Conservation (phyloP, 1,140 invertebrate species). For the Araneus ventricosus region DNA sequence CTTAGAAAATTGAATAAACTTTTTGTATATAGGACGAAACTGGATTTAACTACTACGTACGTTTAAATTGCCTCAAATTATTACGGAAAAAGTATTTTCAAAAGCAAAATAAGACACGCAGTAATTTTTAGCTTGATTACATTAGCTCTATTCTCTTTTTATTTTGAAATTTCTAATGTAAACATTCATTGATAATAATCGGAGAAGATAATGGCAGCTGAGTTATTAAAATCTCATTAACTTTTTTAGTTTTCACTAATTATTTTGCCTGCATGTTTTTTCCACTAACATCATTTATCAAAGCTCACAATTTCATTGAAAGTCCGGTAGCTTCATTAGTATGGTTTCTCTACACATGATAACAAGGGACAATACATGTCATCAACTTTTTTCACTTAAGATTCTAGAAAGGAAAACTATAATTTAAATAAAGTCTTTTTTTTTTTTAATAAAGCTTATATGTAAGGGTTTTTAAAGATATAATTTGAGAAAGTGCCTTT, state of each 20-base stretch:
- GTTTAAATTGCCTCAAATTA: neutral
- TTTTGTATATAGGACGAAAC: neutral
- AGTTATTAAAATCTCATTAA: slow-evolving; percentile 10
- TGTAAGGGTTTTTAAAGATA: neutral
- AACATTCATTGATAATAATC: neutral
- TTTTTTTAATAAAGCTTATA: neutral
- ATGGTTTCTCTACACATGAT: neutral
- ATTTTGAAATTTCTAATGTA: neutral
- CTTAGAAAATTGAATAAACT: neutral
- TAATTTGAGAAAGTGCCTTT: neutral
- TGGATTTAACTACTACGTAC: neutral
- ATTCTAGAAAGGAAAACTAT: neutral
- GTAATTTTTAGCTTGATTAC: neutral
- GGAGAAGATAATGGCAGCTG: neutral
- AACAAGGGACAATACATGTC: neutral
- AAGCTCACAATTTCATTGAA: neutral
- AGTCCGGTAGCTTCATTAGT: neutral
- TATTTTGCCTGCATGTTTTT: neutral
- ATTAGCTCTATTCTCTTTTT: neutral
- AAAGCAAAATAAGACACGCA: neutral
- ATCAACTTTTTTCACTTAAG: neutral
- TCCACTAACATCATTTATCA: neutral
- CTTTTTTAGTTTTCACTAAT: neutral
- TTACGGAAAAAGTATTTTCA: too few relatives aligned
- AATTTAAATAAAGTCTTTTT: neutral